A percentile compares a stretch with the other conserved stretches of the same genome.
Evolutionary conservation across 2,888 invertebrate genomes (phyloP).

Genomic region (Ceraclea dissimilis): DNA sequence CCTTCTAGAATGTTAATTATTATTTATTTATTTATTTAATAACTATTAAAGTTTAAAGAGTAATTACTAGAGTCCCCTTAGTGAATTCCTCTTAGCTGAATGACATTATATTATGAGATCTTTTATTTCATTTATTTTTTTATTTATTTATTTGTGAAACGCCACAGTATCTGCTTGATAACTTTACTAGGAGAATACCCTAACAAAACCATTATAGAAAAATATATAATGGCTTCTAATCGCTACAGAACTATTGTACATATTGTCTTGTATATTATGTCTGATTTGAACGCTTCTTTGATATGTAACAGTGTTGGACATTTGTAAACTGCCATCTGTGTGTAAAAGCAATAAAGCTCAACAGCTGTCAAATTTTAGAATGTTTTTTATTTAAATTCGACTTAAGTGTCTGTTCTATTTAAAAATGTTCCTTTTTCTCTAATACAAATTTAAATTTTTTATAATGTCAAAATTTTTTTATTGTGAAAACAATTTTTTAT

Average conservation of each 20-base stretch:
- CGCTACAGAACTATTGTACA: not conserved
- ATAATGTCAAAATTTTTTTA: no score
- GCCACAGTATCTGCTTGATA: not conserved
- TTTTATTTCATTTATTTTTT: not conserved
- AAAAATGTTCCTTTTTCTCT: no score
- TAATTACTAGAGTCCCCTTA: not conserved
- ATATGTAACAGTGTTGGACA: not conserved
- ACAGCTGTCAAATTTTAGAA: no score
- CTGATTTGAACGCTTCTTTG: not conserved
- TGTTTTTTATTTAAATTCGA: no score
- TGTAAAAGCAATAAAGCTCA: no score
- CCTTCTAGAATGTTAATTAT: not conserved
- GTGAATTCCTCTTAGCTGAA: not conserved
- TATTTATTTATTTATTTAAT: not conserved
- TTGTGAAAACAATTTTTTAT: no score
- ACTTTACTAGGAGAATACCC: not conserved
- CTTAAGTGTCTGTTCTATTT: no score
- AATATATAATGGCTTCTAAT: not conserved
- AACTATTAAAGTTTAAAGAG: not conserved
- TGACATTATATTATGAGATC: not conserved
- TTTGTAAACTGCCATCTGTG: no score
- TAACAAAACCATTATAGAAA: not conserved
- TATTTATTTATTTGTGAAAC: not conserved
- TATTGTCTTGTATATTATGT: not conserved
- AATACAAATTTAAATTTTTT: no score